These are phyloP conservation scores for Pimephales promelas DNA, from an alignment of 2,113 vertebrate genomes.

Conservation along the genomic window DNA sequence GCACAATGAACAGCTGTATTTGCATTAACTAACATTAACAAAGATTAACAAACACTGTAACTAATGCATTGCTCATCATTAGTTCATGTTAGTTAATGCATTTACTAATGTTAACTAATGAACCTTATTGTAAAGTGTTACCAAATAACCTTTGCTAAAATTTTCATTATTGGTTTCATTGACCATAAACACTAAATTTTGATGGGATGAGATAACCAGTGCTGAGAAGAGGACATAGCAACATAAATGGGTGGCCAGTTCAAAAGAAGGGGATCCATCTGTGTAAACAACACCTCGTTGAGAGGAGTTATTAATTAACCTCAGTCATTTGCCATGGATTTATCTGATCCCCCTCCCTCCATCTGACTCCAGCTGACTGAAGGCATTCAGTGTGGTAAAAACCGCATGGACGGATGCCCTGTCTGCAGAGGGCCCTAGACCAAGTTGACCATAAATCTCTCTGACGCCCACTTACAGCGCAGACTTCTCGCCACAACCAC, in stretches of 20 bases:
- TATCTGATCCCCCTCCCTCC: constrained; percentile 33
- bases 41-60: too few relatives aligned
- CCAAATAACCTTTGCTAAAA: neutral
- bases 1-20: too few relatives aligned
- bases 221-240: constrained; percentile 65
- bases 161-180: neutral
- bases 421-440: constrained; percentile 23
- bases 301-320: constrained; percentile 67
- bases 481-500: constrained; percentile 39
- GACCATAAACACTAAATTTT: constrained; percentile 49
- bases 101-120: too few relatives aligned
- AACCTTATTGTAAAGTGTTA: too few relatives aligned
- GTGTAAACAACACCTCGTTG: constrained; percentile 72
- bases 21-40: too few relatives aligned
- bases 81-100: too few relatives aligned
- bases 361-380: constrained; percentile 41
- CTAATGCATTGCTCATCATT: too few relatives aligned
- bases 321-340: constrained; percentile 49
- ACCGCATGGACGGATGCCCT: constrained; percentile 33
- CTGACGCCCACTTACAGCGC: constrained; percentile 42
- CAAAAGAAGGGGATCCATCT: constrained; percentile 68
- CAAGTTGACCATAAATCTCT: constrained; percentile 50
- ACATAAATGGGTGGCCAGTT: constrained; percentile 61
- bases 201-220: constrained; percentile 62
- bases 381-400: constrained; percentile 49